Percentiles rank a stretch among this genome's conserved stretches.
Evolutionary conservation across 2,797 vertebrate species (phyloP).

Genomic region (Ptychadena robeensis): DNA sequence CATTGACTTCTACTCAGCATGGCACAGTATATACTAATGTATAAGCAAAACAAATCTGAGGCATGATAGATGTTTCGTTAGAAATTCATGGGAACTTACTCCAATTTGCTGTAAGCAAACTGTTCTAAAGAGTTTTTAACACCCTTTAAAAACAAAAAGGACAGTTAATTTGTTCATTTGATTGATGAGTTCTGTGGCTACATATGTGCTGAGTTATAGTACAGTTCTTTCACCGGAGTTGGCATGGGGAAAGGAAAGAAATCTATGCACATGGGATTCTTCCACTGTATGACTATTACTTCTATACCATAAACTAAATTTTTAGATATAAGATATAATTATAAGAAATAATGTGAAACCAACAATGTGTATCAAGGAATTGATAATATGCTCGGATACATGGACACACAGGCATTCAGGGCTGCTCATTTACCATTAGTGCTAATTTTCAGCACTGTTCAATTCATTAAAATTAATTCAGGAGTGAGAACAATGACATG

Average conservation of each 20-base stretch:
- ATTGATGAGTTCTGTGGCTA: constrained; percentile 71
- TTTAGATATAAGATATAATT: too few relatives aligned
- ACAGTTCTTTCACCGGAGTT: constrained; percentile 73
- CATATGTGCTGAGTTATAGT: constrained; percentile 72
- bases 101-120: constrained; percentile 31
- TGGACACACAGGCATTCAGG: constrained; percentile 72
- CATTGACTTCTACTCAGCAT: constrained; percentile 2
- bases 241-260: constrained; percentile 23
- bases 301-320: constrained; percentile 72
- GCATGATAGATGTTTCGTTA: constrained; percentile 28
- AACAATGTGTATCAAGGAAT: constrained; percentile 75
- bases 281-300: constrained; percentile 73
- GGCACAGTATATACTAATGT: neutral
- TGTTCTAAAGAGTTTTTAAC: constrained; percentile 48
- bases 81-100: constrained; percentile 52
- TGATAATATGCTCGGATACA: constrained; percentile 79
- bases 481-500: constrained; percentile 67
- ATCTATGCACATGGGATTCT: constrained; percentile 70
- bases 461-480: constrained; percentile 74
- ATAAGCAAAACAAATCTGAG: constrained; percentile 35
- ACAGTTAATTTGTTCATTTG: constrained; percentile 69
- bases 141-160: constrained; percentile 62
- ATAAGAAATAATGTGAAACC: constrained; percentile 71
- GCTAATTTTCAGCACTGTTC: constrained; percentile 79
- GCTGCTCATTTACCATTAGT: constrained; percentile 71